phyloP scores from a whole-genome alignment of 2,888 invertebrate genomes.

The Orchesellides sinensis region DNA sequence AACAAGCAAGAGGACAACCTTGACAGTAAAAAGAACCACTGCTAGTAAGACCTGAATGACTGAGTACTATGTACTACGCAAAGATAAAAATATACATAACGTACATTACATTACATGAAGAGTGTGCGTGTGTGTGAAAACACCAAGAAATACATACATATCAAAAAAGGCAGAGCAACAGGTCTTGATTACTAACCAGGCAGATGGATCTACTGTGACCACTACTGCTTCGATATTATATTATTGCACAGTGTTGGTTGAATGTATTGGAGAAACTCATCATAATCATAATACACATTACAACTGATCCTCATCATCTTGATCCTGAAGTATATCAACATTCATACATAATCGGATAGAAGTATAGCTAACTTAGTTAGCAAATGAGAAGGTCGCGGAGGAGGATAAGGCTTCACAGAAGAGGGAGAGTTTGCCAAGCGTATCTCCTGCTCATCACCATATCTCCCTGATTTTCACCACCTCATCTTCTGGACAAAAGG shows the following conservation, averaged over 20 bases:
- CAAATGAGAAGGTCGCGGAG: conserved; percentile 53
- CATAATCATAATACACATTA: conserved; percentile 54
- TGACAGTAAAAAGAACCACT: conserved; percentile 16
- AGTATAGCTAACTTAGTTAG: conserved; percentile 50
- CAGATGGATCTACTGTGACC: conserved; percentile 40
- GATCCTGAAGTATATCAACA: conserved; percentile 27
- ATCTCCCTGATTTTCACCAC: neutral
- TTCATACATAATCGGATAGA: conserved; percentile 13
- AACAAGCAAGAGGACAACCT: conserved; percentile 32
- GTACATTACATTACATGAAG: too few species aligned
- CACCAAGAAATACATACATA: neutral
- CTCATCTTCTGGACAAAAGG: neutral
- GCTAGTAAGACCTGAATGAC: too few species aligned
- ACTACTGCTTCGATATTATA: conserved; percentile 23
- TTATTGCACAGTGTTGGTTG: conserved; percentile 2
- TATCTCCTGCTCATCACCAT: neutral
- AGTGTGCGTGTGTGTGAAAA: neutral
- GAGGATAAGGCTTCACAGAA: conserved; percentile 25
- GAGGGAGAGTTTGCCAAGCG: neutral
- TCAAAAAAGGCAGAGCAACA: conserved; percentile 48
- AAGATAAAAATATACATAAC: too few species aligned
- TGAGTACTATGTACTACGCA: too few species aligned
- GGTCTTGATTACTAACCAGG: conserved; percentile 17
- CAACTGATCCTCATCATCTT: conserved; percentile 47
- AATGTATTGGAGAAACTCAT: conserved; percentile 36